Evolutionary conservation across 92 coral and sea anemone genomes (phyloP), one percentile per base, ranked within the genome.

Genomic region (Hydrozoanthus gracilis): DNA sequence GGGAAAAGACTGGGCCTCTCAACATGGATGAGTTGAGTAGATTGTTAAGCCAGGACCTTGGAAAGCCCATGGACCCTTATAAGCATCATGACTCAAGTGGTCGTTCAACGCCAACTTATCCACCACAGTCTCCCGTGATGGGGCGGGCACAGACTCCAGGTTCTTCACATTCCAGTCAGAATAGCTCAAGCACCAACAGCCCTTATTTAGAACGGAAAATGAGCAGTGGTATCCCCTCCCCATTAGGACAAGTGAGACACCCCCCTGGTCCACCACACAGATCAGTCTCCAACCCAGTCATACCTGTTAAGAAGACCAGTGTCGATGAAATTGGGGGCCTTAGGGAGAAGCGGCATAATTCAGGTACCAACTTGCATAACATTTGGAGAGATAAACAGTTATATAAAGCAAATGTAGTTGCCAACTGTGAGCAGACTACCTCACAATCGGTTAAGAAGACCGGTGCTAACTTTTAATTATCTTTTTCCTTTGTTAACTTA

Each of bases 151-250:
- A 80, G 12, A 80, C 85, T 18, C 74, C 85, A 4, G 85, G 74
- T 5, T 80, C 85, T 12, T 64, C 48, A 44, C 74, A 80, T 61
- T 80, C 85, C 5, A 80, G 85, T 17, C 72, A 80, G 46, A 80
- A 54, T 61, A 80, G 85, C 17, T 80, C 85, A 14, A 47, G 74
- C 44, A 65, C 85, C 27, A 80, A 80, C 14, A 80, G 85, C 69
- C 85, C 85, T 4, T 80, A 44, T 65, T 8, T 80, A 70, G 85
- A 80, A 49, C 60, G 85, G 73, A 80, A 66, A 80, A 10, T 80
- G 15, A 80, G 85, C 35, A 4, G 85, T 16, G 85, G 74, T 48
- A 9, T 55, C 62, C 71, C 83, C 8, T 79, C 85, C 46, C 85
- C 85, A 0, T 69, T n/a, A 51, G 74, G 60, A 10, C 85, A 51